Conservation (phyloP, 1,140 invertebrate species). For the Hermetia illucens region DNA sequence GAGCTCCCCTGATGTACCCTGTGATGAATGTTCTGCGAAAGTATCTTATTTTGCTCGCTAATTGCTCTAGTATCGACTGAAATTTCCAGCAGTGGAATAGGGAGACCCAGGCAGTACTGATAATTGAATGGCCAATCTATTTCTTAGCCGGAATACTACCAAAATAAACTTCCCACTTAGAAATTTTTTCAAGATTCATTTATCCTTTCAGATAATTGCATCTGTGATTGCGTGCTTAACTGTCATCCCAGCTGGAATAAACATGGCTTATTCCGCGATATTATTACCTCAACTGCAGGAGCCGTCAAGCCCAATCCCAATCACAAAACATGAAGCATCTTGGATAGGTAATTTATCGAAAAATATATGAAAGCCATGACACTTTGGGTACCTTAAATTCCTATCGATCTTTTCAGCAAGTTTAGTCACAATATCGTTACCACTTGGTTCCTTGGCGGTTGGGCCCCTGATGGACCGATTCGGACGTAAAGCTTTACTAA, state of each 20-base stretch:
- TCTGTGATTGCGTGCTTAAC: conserved; percentile 30
- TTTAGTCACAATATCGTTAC: conserved; percentile 37
- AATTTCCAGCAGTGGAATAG: no score
- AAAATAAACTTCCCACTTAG: no score
- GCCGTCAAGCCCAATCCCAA: conserved; percentile 14
- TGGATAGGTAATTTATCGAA: conserved; percentile 36
- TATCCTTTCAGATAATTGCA: conserved; percentile 27
- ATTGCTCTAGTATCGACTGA: no score
- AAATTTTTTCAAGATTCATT: no score
- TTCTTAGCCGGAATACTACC: no score
- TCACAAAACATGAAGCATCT: conserved; percentile 27
- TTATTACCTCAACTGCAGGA: conserved; percentile 32
- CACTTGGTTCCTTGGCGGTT: conserved; percentile 35
- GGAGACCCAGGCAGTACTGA: no score
- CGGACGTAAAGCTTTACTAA: conserved; percentile 42
- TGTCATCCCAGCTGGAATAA: conserved; percentile 37
- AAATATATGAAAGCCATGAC: no score
- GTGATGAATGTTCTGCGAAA: no score
- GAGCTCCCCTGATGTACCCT: no score
- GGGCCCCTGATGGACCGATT: conserved; percentile 47
- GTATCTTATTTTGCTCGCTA: no score
- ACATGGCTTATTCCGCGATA: conserved; percentile 38
- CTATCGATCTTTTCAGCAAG: conserved; percentile 32
- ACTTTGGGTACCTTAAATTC: conserved; percentile 1
- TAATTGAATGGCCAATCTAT: no score